A percentile compares a stretch with the other conserved stretches of the same genome.
Evolutionary conservation across 2,113 vertebrate genomes (phyloP).

Genomic region (Serinus canaria): DNA sequence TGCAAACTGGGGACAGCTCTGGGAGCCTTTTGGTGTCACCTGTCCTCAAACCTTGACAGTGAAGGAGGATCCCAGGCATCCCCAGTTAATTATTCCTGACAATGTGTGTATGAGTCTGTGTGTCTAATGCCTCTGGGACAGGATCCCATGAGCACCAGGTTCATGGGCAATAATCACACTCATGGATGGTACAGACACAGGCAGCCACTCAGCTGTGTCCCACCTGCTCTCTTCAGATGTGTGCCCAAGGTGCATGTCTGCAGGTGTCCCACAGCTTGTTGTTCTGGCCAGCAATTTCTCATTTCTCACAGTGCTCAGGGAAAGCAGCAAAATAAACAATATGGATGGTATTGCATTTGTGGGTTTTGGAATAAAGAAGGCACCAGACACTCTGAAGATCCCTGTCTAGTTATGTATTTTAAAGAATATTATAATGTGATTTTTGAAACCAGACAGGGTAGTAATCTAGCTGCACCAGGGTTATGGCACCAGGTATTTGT

Average conservation of each 20-base stretch:
- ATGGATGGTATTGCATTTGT: neutral
- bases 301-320: neutral
- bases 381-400: neutral
- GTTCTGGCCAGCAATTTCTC: neutral
- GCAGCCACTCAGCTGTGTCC: neutral
- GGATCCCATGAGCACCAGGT: neutral
- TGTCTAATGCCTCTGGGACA: neutral
- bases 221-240: neutral
- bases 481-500: neutral
- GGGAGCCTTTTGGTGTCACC: neutral
- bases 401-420: neutral
- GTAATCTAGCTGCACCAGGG: neutral
- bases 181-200: fast-evolving
- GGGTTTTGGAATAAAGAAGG: neutral
- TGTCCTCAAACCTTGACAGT: neutral
- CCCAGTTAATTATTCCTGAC: neutral
- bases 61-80: neutral
- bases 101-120: neutral
- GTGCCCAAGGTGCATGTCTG: neutral
- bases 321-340: neutral
- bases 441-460: neutral
- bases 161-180: neutral
- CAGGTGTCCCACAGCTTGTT: neutral
- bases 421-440: neutral
- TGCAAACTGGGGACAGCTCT: neutral